Evolutionary conservation across 1,140 invertebrate species (phyloP), one percentile per base, ranked within the genome.

Genomic region (Eulimnadia texana): DNA sequence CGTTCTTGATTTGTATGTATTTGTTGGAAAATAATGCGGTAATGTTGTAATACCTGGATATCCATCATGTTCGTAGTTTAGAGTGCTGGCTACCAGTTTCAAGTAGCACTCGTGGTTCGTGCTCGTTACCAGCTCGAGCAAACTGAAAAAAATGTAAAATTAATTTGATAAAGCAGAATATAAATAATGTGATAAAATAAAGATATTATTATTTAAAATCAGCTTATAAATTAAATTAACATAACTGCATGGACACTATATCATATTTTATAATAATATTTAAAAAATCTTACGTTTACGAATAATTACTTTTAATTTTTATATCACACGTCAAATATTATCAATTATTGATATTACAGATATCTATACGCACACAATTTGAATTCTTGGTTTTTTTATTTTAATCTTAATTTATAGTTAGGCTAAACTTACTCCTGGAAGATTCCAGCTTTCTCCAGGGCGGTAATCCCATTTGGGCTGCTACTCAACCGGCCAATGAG

Each of bases 101-200:
- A 93, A 83, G 70, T 96, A 96, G 68, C 88, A 88, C 66, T 92
- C 89, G 70, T 93, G 88, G 67, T 85, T 85, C 1, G 88, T 88
- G 11, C 81, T 79, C n/a, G 82, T 80, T 1, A 90, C 85, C 56
- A 95, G 71, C 64, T 88, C 81, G 65, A 88, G 76, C 9, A 95
- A 76, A 67, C 87, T 90, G 71, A 59, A 77, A 75, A 62, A 66
- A 68, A 60, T n/a, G n/a, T n/a, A n/a, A n/a, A n/a, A n/a, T n/a
- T n/a, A n/a, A n/a, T n/a, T n/a, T n/a, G n/a, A n/a, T n/a, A n/a
- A n/a, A 50, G 69, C 72, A 71, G 65, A 72, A 73, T 72, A 74
- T 63, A 72, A 71, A 61, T n/a, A n/a, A n/a, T n/a, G n/a, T n/a
- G n/a, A n/a, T n/a, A n/a, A n/a, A n/a, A n/a, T n/a, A n/a, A n/a